Percentiles rank a stretch among this genome's conserved stretches.
Conservation (phyloP, 1,140 invertebrate species). For the Scaptomyza montana region DNA sequence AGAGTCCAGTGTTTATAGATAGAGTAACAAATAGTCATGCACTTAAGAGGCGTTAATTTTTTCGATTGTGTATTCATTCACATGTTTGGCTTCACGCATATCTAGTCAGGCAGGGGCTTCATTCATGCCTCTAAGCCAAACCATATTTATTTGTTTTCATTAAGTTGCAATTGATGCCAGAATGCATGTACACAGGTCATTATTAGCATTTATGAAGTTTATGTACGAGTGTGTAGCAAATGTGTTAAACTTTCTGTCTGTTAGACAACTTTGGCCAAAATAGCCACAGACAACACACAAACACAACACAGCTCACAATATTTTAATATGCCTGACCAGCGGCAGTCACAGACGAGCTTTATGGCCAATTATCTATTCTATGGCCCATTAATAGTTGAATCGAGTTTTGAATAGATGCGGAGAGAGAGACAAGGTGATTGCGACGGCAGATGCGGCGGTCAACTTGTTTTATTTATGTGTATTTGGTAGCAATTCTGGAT, state of each 20-base stretch:
- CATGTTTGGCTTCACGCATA: slow-evolving; percentile 36
- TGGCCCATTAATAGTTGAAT: slow-evolving; percentile 71
- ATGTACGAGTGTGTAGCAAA: slow-evolving; percentile 39
- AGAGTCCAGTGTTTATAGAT: too few species aligned
- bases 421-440: neutral
- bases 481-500: slow-evolving; percentile 35
- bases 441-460: neutral
- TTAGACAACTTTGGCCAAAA: slow-evolving; percentile 65
- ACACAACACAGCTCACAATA: slow-evolving; percentile 34
- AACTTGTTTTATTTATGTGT: slow-evolving; percentile 34
- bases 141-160: slow-evolving; percentile 77
- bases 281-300: slow-evolving; percentile 32
- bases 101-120: slow-evolving; percentile 11
- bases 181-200: slow-evolving; percentile 69
- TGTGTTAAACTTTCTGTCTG: slow-evolving; percentile 31
- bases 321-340: slow-evolving; percentile 76
- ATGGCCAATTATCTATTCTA: slow-evolving; percentile 81
- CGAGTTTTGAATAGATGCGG: slow-evolving; percentile 49
- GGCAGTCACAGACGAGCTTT: slow-evolving; percentile 68
- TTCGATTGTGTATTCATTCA: slow-evolving; percentile 36
- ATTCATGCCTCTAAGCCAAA: slow-evolving; percentile 35
- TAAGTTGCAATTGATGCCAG: slow-evolving; percentile 67
- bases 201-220: slow-evolving; percentile 65
- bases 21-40: neutral
- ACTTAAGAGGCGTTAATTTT: neutral